Percentiles rank a stretch among this genome's conserved stretches.
phyloP scores from a whole-genome alignment of 2,113 vertebrate species.

The Perognathus longimembris region DNA sequence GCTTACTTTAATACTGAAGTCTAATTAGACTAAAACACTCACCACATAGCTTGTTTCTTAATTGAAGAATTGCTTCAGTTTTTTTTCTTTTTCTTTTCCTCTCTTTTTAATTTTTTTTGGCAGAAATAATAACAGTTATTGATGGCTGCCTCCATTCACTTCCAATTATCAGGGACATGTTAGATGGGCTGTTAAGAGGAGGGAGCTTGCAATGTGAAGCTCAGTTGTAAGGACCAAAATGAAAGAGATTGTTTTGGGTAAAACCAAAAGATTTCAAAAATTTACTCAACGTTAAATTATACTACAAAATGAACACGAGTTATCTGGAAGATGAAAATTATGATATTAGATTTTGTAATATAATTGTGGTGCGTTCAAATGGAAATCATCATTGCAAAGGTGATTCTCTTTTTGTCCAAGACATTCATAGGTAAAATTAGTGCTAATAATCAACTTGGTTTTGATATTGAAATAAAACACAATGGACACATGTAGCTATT shows the following conservation, averaged over 20 bases:
- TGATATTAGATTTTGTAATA: background rate
- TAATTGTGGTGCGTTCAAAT: background rate
- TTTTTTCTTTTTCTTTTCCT: constrained; percentile 28
- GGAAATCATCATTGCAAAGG: background rate
- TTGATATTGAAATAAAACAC: background rate
- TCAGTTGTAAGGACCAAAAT: background rate
- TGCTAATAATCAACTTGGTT: background rate
- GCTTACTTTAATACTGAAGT: background rate
- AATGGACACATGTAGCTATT: background rate
- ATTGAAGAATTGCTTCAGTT: background rate
- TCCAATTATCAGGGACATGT: background rate
- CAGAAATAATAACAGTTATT: background rate
- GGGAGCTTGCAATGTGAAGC: constrained; percentile 20
- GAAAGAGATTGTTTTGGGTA: background rate
- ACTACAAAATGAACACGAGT: background rate
- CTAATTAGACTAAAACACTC: background rate
- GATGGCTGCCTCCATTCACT: background rate
- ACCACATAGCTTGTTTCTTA: background rate
- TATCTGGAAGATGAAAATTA: background rate
- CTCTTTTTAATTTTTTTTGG: too few relatives aligned
- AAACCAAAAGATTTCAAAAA: background rate
- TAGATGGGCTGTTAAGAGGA: constrained; percentile 38
- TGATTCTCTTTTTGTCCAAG: background rate
- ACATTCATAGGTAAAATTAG: background rate
- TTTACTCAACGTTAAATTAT: background rate